phyloP scores from a whole-genome alignment of 2,888 invertebrate genomes.

The Drosophila recens region DNA sequence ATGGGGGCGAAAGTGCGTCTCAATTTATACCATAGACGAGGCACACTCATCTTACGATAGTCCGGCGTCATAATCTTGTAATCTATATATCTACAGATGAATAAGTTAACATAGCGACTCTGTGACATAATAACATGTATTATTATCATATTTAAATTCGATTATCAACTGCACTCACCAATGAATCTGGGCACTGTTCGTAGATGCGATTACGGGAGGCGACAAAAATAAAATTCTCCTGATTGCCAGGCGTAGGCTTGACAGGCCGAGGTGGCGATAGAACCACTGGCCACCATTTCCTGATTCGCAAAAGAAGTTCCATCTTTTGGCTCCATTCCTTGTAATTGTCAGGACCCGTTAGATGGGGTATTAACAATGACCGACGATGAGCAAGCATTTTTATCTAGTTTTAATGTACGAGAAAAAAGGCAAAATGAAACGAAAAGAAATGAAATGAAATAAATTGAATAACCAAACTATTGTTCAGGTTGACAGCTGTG shows the following conservation, averaged over 20 bases:
- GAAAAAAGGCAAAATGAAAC: background rate
- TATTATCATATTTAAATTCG: background rate
- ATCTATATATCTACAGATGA: conserved; percentile 10
- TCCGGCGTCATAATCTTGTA: background rate
- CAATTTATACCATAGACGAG: conserved; percentile 27
- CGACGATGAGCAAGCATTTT: conserved; percentile 35
- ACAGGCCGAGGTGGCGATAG: conserved; percentile 33
- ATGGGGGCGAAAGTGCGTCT: conserved; percentile 19
- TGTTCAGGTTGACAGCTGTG: conserved; percentile 19
- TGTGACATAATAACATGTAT: background rate
- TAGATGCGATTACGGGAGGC: conserved; percentile 27
- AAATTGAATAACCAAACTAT: conserved; percentile 9
- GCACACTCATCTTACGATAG: conserved; percentile 20
- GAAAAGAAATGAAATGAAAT: background rate
- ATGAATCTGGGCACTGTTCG: background rate
- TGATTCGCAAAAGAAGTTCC: conserved; percentile 35
- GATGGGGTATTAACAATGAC: conserved; percentile 8
- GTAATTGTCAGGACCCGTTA: conserved; percentile 34
- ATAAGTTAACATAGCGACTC: conserved; percentile 23
- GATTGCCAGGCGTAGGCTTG: background rate
- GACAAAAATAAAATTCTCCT: conserved; percentile 11
- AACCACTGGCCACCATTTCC: conserved; percentile 29
- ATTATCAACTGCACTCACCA: conserved; percentile 25
- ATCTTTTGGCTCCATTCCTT: conserved; percentile 47
- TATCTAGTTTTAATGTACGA: background rate